Base-by-base conservation (phyloP, 2,113 vertebrate species). In the Prinia subflava region DNA sequence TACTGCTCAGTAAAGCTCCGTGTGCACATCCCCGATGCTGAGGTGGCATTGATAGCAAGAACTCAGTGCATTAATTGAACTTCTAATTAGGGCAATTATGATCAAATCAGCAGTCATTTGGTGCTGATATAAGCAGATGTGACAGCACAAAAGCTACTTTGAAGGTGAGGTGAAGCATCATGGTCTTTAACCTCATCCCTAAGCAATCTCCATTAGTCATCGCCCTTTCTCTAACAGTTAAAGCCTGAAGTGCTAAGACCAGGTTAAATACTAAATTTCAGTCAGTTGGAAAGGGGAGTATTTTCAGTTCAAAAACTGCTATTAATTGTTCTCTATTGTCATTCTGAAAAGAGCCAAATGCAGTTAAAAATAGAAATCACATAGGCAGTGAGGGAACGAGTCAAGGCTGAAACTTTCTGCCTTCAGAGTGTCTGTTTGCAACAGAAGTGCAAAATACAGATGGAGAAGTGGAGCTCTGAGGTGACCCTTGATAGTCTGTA, bases 41-140 rank as follows among this genome's bases (percentile, higher is more conserved):
- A 95, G 92, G 74, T 95, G 87, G 92, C 69, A 21, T 46, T 89
- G 94, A 94, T 93, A 88, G 1, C 3, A 93, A 60, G 87, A 94
- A 68, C 87, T 94, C 52, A 2, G 83, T 94, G 83, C 94, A 92
- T 93, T 97, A 96, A 97, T 97, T 96, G 94, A 93, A 93, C 92
- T 96, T 84, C 81, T 97, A 90, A 93, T 91, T 92, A 94, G 77
- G 63, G 79, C 93, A 95, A 81, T 94, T 94, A 86, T 87, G 87
- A 96, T 97, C 95, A 97, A 97, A 90, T 96, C 96, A 98, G 89
- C 86, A 79, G 89, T 85, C 50, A 17, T 92, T 92, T 94, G 67
- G 70, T 95, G 96, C 95, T 95, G 95, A 95, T 91, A 90, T 79
- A 96, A 96, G 83, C 85, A 96, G 90, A 95, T 96, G 70, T 83